Percentiles rank a stretch among this genome's conserved stretches.
Evolutionary conservation across 2,888 invertebrate genomes (phyloP).

Genomic region (Caenorhabditis japonica): DNA sequence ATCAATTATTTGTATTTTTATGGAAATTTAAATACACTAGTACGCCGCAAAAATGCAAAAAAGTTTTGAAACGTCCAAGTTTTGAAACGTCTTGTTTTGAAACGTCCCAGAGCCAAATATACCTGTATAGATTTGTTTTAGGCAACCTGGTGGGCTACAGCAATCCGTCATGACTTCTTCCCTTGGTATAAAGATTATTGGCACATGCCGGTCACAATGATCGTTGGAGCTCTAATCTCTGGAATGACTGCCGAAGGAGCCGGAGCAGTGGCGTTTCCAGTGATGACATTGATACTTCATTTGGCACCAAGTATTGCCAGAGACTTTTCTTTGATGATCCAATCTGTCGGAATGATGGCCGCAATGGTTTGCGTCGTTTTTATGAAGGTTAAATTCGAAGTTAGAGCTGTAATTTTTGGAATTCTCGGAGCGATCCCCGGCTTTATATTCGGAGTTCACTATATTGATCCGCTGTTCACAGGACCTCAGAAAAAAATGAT

Average conservation of each 20-base stretch:
- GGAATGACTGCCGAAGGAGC: conserved; percentile 67
- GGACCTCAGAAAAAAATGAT: conserved; percentile 76
- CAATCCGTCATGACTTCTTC: conserved; percentile 62
- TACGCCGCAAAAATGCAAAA: too few species aligned
- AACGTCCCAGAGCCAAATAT: too few species aligned
- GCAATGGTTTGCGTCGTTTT: conserved; percentile 73
- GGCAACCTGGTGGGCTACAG: conserved; percentile 50
- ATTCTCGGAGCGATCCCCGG: conserved; percentile 72
- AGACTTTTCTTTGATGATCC: conserved; percentile 71
- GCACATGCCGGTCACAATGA: conserved; percentile 75
- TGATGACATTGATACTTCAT: conserved; percentile 69
- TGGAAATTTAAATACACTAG: too few species aligned
- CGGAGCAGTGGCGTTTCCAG: conserved; percentile 72
- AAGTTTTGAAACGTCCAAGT: too few species aligned
- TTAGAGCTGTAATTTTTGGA: conserved; percentile 68
- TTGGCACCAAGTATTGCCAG: conserved; percentile 61
- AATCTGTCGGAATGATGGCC: conserved; percentile 72
- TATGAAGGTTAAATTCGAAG: conserved; percentile 70
- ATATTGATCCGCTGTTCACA: conserved; percentile 69
- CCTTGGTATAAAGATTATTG: conserved; percentile 66
- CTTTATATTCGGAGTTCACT: conserved; percentile 71
- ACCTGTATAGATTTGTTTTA: too few species aligned
- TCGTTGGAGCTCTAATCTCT: conserved; percentile 72
- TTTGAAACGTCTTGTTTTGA: too few species aligned
- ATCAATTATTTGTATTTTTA: too few species aligned